Evolutionary conservation across 2,797 vertebrate genomes (phyloP), one percentile per base, ranked within the genome.

Genomic region (Garrulus glandarius): DNA sequence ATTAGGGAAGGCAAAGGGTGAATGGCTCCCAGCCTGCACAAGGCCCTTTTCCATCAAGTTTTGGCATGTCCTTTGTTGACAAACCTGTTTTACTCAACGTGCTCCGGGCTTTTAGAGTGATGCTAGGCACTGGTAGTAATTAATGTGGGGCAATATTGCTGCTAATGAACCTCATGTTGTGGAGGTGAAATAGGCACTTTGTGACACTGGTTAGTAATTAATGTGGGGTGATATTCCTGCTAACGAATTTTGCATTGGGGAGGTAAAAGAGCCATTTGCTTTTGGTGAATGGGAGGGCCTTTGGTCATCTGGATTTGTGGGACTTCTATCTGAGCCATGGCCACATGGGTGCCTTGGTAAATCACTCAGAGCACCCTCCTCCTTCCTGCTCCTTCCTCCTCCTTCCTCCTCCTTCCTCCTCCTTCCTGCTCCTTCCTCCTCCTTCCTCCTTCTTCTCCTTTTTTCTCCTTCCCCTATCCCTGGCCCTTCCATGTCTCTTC

Each of bases 61-160:
- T 74, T 77, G 91, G 81, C 94, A 77, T 2, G 91, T 69, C 37
- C 23, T 52, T 5, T n/a, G 77, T 78, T 84, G 94, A 93, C 84
- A 79, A 94, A 95, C 92, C 96, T 92, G 95, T 96, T 95, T 37
- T 52, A 55, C 88, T 67, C 72, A 89, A 16, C 30, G 1, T 57
- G 75, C 84, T 85, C 70, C 17, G 0, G 16, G 67, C 44, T 59
- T 65, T 74, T 5, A 22, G 82, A 52, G 81, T 34, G 88, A 63
- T 89, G 95, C 86, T 50, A 36, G 76, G 22, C 60, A 41, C 72
- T 32, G 77, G 80, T 29, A 5, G 34, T 75, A 59, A 41, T 88
- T 74, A 88, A 74, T 1, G 34, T 65, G 69, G 77, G 77, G 69
- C 68, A 59, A 20, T 86, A 34, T 44, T 77, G 39, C 64, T 61